Conservation (phyloP, 2,113 vertebrate species). For the Sinosuthora webbiana region DNA sequence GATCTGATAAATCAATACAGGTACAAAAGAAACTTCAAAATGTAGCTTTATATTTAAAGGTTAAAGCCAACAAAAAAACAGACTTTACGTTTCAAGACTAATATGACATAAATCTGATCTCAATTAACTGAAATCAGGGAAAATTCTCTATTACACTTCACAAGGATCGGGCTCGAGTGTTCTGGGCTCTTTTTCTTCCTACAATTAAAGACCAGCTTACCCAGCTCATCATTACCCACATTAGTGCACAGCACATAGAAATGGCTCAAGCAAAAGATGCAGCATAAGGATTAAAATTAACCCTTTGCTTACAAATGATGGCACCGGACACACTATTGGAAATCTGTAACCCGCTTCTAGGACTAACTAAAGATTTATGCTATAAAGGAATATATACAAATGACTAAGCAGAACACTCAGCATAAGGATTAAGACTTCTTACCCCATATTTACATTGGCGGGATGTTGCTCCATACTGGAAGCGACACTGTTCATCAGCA, state of each 20-base stretch:
- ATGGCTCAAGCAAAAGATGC: slow-evolving; percentile 62
- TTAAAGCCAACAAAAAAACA: slow-evolving; percentile 23
- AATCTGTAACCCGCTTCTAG: slow-evolving; percentile 16
- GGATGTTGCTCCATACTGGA: slow-evolving; percentile 96
- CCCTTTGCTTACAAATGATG: background rate
- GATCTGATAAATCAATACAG: slow-evolving; percentile 27
- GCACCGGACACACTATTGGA: background rate
- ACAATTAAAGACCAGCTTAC: background rate
- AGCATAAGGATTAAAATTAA: slow-evolving; percentile 35
- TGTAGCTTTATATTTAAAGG: background rate
- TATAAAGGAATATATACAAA: slow-evolving; percentile 44
- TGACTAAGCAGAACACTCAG: slow-evolving; percentile 58
- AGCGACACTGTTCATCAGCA: slow-evolving; percentile 97
- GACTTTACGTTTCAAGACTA: slow-evolving; percentile 18
- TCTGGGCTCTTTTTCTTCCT: background rate
- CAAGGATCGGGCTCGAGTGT: background rate
- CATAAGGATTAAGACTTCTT: slow-evolving; percentile 85
- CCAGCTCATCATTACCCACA: background rate
- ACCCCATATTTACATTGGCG: slow-evolving; percentile 99
- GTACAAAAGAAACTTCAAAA: background rate
- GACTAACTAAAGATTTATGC: slow-evolving; percentile 28
- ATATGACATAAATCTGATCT: background rate
- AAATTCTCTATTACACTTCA: background rate
- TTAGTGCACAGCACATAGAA: slow-evolving; percentile 29
- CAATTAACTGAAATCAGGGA: background rate